Percentiles rank a stretch among this genome's conserved stretches.
Evolutionary conservation across 2,797 vertebrate genomes (phyloP).

Genomic region (Esox masquinongy): DNA sequence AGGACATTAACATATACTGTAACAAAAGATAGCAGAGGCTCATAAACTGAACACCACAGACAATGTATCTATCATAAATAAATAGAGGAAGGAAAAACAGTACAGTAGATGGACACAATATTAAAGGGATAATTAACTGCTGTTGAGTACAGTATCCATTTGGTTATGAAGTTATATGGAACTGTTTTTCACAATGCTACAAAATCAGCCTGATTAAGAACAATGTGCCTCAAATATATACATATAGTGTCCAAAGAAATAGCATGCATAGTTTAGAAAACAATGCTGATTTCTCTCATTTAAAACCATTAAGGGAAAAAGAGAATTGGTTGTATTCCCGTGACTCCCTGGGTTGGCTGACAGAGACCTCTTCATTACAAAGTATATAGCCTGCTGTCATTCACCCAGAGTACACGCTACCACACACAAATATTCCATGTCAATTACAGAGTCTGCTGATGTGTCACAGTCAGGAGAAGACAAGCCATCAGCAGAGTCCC

Average conservation of each 20-base stretch:
- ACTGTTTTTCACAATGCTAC: neutral
- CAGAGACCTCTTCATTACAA: neutral
- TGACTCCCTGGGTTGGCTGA: neutral
- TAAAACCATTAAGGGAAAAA: neutral
- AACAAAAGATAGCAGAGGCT: neutral
- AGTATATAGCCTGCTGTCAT: neutral
- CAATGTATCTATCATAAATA: slow-evolving; percentile 26
- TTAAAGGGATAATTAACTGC: neutral
- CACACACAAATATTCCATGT: neutral
- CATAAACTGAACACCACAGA: neutral
- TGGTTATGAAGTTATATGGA: neutral
- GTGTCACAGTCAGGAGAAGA: neutral
- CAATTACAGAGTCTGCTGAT: neutral
- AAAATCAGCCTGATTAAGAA: neutral
- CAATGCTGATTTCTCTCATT: neutral
- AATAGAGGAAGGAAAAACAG: slow-evolving; percentile 8
- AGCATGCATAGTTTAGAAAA: neutral
- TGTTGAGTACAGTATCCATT: neutral
- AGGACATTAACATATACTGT: neutral
- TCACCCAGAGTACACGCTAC: neutral
- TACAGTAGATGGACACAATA: neutral
- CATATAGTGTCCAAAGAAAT: neutral
- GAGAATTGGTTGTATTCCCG: neutral
- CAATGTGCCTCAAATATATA: slow-evolving; percentile 1
- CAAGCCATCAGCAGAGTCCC: neutral